phyloP scores from a whole-genome alignment of 2,113 vertebrate species.

The Origma solitaria region DNA sequence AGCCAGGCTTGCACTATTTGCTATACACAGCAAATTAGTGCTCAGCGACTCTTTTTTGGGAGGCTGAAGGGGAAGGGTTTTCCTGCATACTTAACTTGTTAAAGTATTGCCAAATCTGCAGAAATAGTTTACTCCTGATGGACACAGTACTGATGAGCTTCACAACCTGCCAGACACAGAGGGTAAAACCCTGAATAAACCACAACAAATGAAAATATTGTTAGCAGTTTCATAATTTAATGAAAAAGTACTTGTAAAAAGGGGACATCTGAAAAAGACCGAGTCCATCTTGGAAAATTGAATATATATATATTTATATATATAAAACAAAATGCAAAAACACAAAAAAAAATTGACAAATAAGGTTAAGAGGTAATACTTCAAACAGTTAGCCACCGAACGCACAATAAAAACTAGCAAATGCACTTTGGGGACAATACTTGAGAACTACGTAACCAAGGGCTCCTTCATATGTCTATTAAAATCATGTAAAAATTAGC shows the following conservation, averaged over 20 bases:
- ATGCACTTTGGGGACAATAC: constrained; percentile 72
- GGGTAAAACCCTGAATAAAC: constrained; percentile 58
- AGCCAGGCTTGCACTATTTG: background rate
- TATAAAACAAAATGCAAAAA: constrained; percentile 73
- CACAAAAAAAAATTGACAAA: constrained; percentile 63
- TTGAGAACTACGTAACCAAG: constrained; percentile 70
- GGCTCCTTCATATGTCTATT: constrained; percentile 72
- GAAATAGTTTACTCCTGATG: background rate
- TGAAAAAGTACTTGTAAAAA: constrained; percentile 85
- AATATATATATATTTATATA: constrained; percentile 65
- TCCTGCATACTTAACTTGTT: background rate
- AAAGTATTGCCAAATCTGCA: background rate
- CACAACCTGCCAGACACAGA: background rate
- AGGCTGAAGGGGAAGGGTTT: background rate
- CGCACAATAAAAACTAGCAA: constrained; percentile 74
- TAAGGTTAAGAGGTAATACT: constrained; percentile 79
- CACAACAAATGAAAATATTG: constrained; percentile 62
- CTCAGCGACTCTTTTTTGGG: background rate
- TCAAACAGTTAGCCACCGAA: constrained; percentile 73
- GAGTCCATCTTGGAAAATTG: constrained; percentile 76
- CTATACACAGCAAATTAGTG: background rate
- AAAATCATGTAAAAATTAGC: constrained; percentile 70
- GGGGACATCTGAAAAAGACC: constrained; percentile 78
- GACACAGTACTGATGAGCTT: background rate
- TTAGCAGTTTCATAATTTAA: constrained; percentile 85